Evolutionary conservation across 2,888 invertebrate genomes (phyloP).

Genomic region (Euclidia mi): DNA sequence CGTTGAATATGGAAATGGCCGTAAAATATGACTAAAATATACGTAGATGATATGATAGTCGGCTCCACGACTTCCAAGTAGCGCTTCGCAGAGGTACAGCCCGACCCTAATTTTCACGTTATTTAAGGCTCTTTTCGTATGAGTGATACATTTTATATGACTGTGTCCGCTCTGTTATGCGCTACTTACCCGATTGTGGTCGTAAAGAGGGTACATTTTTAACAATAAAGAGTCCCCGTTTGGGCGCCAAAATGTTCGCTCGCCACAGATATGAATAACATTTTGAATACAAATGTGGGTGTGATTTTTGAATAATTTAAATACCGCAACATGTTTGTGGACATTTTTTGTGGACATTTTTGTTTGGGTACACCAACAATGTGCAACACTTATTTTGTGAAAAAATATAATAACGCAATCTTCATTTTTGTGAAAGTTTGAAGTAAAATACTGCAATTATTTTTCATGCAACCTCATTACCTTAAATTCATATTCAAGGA

Average conservation of each 20-base stretch:
- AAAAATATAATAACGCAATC: no score
- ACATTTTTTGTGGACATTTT: neutral
- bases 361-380: neutral
- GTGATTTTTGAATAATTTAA: conserved; percentile 24
- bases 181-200: conserved; percentile 51
- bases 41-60: conserved; percentile 5
- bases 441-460: no score
- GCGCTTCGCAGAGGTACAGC: conserved; percentile 25
- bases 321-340: conserved; percentile 1
- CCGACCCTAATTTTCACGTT: conserved; percentile 44
- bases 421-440: no score
- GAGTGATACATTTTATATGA: conserved; percentile 53
- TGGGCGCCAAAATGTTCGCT: conserved; percentile 33
- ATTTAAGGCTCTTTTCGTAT: conserved; percentile 36
- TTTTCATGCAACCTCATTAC: no score
- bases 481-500: no score
- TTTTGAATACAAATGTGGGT: conserved; percentile 16
- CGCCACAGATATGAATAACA: conserved; percentile 36
- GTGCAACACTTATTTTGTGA: no score
- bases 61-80: neutral
- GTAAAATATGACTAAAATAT: conserved; percentile 34
- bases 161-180: conserved; percentile 47
- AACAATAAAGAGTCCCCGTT: conserved; percentile 45
- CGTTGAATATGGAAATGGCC: conserved; percentile 39
- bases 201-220: conserved; percentile 56